These are phyloP conservation scores for Sebastes diploproa DNA, from an alignment of 2,797 vertebrate species.

Conservation along the genomic window DNA sequence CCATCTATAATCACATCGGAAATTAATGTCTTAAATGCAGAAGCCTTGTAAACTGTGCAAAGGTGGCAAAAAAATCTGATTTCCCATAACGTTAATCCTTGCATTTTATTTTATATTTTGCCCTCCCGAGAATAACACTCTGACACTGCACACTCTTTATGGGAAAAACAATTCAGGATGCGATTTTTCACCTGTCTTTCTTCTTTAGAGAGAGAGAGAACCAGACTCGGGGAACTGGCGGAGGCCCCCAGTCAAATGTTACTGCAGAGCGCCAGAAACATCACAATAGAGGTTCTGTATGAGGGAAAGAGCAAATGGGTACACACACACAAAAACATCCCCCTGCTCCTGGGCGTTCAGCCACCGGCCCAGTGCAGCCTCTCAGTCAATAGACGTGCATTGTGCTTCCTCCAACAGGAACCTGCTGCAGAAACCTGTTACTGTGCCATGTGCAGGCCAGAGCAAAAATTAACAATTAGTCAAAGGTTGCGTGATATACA, in stretches of 20 bases:
- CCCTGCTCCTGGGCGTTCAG: slow-evolving; percentile 62
- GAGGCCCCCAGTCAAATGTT: slow-evolving; percentile 57
- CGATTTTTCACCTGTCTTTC: slow-evolving; percentile 58
- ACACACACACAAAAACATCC: slow-evolving; percentile 40
- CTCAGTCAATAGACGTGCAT: slow-evolving; percentile 56
- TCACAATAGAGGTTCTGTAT: slow-evolving; percentile 71
- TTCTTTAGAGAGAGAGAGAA: not conserved
- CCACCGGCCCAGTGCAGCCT: slow-evolving; percentile 58
- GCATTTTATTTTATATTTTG: slow-evolving; percentile 24
- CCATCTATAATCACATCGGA: slow-evolving; percentile 44
- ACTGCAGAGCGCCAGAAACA: slow-evolving; percentile 58
- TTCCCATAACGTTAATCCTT: not conserved
- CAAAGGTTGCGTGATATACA: slow-evolving; percentile 4
- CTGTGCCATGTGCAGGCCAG: slow-evolving; percentile 13
- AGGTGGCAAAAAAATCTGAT: not conserved
- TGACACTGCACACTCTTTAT: not conserved
- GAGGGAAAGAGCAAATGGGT: slow-evolving; percentile 56
- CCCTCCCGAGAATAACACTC: not conserved
- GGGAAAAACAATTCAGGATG: slow-evolving; percentile 29
- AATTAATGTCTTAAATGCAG: slow-evolving; percentile 31
- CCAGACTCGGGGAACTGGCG: slow-evolving; percentile 49
- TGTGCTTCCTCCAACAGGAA: slow-evolving; percentile 65
- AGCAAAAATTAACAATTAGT: not conserved
- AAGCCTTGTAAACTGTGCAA: slow-evolving; percentile 14
- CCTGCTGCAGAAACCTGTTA: slow-evolving; percentile 66